A percentile compares a stretch with the other conserved stretches of the same genome.
phyloP scores from a whole-genome alignment of 2,888 invertebrate genomes.

The Drosophila cyrtoloma region DNA sequence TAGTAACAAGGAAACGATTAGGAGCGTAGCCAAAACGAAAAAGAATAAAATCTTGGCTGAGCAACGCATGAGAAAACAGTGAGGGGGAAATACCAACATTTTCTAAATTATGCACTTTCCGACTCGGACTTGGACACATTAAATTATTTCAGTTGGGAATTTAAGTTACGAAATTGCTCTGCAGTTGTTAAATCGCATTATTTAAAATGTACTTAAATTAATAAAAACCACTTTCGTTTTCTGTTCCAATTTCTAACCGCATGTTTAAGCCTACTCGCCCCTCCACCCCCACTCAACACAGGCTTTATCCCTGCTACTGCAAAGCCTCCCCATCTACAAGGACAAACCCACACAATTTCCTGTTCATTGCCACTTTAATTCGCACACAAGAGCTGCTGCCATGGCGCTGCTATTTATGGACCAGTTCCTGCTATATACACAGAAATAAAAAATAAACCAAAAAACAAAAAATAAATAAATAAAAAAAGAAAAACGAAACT shows the following conservation, averaged over 20 bases:
- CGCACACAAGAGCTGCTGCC: slow-evolving; percentile 65
- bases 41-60: slow-evolving; percentile 12
- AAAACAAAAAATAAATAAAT: slow-evolving; percentile 28
- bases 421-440: slow-evolving; percentile 69
- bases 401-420: slow-evolving; percentile 72
- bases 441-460: slow-evolving; percentile 12
- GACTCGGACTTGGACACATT: slow-evolving; percentile 1
- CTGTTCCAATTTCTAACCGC: slow-evolving; percentile 61
- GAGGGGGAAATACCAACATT: slow-evolving; percentile 6
- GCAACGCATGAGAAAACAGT: slow-evolving; percentile 1
- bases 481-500: slow-evolving; percentile 53
- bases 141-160: slow-evolving; percentile 29
- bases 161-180: slow-evolving; percentile 20
- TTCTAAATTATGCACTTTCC: neutral
- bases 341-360: slow-evolving; percentile 68
- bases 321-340: neutral
- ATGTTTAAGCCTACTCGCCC: slow-evolving; percentile 1
- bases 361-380: slow-evolving; percentile 72
- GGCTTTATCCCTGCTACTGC: too few species aligned
- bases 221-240: slow-evolving; percentile 60
- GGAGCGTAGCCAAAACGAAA: slow-evolving; percentile 4
- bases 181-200: slow-evolving; percentile 32
- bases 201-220: slow-evolving; percentile 63
- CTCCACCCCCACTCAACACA: neutral
- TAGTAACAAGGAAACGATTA: slow-evolving; percentile 23